Conservation (phyloP, 2,113 vertebrate genomes). For the Dascyllus trimaculatus region DNA sequence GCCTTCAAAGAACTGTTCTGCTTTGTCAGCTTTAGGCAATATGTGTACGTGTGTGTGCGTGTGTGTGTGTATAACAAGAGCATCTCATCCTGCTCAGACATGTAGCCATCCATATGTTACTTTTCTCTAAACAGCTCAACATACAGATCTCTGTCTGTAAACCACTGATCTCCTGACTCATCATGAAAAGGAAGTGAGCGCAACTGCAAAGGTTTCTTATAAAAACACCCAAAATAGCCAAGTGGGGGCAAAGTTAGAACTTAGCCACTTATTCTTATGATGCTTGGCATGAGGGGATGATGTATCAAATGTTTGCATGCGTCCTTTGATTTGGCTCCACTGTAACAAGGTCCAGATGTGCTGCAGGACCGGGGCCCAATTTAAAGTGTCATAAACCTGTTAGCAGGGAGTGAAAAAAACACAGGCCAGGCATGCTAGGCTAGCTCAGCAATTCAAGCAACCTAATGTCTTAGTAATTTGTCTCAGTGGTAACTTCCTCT, state of each 20-base stretch:
- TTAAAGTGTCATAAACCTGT: slow-evolving; percentile 81
- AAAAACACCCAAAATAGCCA: slow-evolving; percentile 47
- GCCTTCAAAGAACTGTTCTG: slow-evolving; percentile 38
- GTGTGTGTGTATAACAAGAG: slow-evolving; percentile 9
- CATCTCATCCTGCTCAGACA: slow-evolving; percentile 52
- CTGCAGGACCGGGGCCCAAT: slow-evolving; percentile 37
- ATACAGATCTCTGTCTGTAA: slow-evolving; percentile 20
- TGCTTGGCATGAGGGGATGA: slow-evolving; percentile 59
- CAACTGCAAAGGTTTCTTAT: slow-evolving; percentile 49
- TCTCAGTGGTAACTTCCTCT: slow-evolving; percentile 68
- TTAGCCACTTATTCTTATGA: slow-evolving; percentile 52
- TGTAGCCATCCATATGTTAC: slow-evolving; percentile 37
- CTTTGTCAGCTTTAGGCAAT: slow-evolving; percentile 36
- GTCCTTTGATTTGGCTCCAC: slow-evolving; percentile 72
- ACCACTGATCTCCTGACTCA: slow-evolving; percentile 20
- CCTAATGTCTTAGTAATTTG: slow-evolving; percentile 76
- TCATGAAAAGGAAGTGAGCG: slow-evolving; percentile 34
- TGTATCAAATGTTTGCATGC: slow-evolving; percentile 79
- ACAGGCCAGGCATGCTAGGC: slow-evolving; percentile 45
- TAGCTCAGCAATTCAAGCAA: slow-evolving; percentile 62
- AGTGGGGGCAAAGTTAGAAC: slow-evolving; percentile 44
- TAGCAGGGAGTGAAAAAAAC: slow-evolving; percentile 23
- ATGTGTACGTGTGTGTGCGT: slow-evolving; percentile 2
- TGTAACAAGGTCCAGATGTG: slow-evolving; percentile 82
- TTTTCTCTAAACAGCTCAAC: slow-evolving; percentile 21